A percentile compares a stretch with the other conserved stretches of the same genome.
These are phyloP conservation scores for Castor canadensis DNA, from an alignment of 2,113 vertebrate species.

Conservation along the genomic window DNA sequence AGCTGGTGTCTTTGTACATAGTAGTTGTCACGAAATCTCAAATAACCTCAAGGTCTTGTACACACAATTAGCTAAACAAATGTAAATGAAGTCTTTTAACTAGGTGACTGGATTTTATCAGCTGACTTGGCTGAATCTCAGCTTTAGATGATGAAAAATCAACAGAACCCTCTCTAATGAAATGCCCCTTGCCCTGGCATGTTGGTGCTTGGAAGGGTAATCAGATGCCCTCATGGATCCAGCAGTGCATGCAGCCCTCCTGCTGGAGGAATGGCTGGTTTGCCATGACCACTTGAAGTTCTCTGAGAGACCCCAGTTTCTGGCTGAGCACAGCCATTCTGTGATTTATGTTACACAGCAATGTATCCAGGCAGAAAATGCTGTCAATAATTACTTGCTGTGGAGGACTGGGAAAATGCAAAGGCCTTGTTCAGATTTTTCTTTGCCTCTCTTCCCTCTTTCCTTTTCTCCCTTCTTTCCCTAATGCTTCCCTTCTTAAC, in stretches of 20 bases:
- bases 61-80: constrained; percentile 34
- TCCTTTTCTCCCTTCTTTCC: not conserved
- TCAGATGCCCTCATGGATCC: not conserved
- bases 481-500: too few relatives aligned
- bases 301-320: not conserved
- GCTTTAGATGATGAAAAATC: constrained; percentile 34
- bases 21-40: constrained; percentile 21
- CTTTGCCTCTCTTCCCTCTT: not conserved
- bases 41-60: constrained; percentile 48
- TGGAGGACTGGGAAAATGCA: not conserved
- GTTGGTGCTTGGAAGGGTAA: not conserved
- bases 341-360: not conserved
- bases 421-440: not conserved
- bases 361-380: constrained; percentile 7
- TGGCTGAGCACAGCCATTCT: not conserved
- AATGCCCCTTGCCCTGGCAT: not conserved
- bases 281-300: too few relatives aligned
- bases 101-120: constrained; percentile 11
- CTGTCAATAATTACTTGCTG: not conserved
- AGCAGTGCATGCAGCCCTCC: not conserved
- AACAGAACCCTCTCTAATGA: not conserved
- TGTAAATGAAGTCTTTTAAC: constrained; percentile 48
- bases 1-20: not conserved
- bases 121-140: constrained; percentile 17
- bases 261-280: not conserved